phyloP scores from a whole-genome alignment of 1,140 invertebrate genomes.

The Drosophila ercepeae region DNA sequence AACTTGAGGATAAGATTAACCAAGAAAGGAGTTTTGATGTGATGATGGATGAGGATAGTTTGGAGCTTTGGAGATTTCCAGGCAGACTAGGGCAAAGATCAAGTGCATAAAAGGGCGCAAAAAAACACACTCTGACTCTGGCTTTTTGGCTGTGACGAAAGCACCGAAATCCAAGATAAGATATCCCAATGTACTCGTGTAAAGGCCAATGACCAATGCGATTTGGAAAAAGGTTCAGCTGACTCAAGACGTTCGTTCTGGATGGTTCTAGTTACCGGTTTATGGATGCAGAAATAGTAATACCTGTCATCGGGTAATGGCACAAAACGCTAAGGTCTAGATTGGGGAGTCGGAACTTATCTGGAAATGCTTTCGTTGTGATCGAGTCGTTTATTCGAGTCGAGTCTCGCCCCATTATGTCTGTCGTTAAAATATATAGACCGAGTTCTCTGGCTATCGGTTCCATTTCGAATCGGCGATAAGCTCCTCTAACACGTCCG shows the following conservation, averaged over 20 bases:
- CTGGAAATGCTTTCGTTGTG: slow-evolving; percentile 35
- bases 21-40: slow-evolving; percentile 4
- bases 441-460: slow-evolving; percentile 27
- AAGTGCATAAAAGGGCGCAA: slow-evolving; percentile 3
- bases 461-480: slow-evolving; percentile 35
- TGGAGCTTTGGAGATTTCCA: background rate
- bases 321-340: background rate
- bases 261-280: slow-evolving; percentile 23
- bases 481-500: slow-evolving; percentile 31
- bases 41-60: slow-evolving; percentile 14
- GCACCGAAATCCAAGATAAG: slow-evolving; percentile 16
- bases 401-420: slow-evolving; percentile 27
- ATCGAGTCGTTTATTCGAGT: slow-evolving; percentile 9
- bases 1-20: slow-evolving; percentile 24
- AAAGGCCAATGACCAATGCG: slow-evolving; percentile 46
- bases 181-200: slow-evolving; percentile 18
- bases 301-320: slow-evolving; percentile 7
- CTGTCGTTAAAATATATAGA: slow-evolving; percentile 26
- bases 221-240: background rate
- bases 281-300: background rate
- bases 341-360: slow-evolving; percentile 9
- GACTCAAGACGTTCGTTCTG: slow-evolving; percentile 23
- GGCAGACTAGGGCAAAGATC: slow-evolving; percentile 13
- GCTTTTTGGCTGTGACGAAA: slow-evolving; percentile 7
- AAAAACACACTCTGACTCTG: background rate